These are phyloP conservation scores for Macrosoma leucophasiata DNA, from an alignment of 2,888 invertebrate genomes.

Conservation along the genomic window DNA sequence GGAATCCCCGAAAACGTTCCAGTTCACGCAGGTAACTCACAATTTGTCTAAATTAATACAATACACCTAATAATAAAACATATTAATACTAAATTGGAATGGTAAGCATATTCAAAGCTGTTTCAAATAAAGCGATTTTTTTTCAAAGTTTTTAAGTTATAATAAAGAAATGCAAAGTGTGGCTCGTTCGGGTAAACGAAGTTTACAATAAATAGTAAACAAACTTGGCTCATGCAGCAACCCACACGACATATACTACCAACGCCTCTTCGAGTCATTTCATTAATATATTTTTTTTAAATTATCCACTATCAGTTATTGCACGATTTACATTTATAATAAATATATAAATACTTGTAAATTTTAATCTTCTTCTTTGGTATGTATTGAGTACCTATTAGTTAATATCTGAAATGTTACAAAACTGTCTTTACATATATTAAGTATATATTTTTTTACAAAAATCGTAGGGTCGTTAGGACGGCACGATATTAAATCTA, in stretches of 20 bases:
- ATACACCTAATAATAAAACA: constrained; percentile 53
- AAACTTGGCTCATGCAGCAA: constrained; percentile 33
- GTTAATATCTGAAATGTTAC: constrained; percentile 72
- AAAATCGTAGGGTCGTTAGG: constrained; percentile 76
- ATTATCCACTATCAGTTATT: constrained; percentile 75
- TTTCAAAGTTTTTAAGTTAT: constrained; percentile 33
- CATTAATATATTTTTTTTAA: constrained; percentile 70
- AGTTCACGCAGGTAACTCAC: constrained; percentile 48
- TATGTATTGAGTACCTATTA: constrained; percentile 72
- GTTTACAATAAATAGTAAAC: constrained; percentile 71
- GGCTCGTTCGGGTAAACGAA: constrained; percentile 45
- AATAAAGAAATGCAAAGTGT: constrained; percentile 31
- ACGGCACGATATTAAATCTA: constrained; percentile 74
- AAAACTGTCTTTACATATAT: constrained; percentile 70
- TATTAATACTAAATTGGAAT: constrained; percentile 60
- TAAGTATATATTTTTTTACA: constrained; percentile 70
- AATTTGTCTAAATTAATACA: constrained; percentile 61
- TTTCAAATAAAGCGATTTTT: constrained; percentile 46
- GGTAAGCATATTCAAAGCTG: constrained; percentile 57
- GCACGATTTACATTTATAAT: constrained; percentile 76
- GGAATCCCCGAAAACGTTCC: constrained; percentile 22
- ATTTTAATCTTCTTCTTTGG: constrained; percentile 71
- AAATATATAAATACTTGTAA: constrained; percentile 76
- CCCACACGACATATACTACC: constrained; percentile 42
- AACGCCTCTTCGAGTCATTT: constrained; percentile 65